Conservation (phyloP, 1,140 invertebrate species). For the Metaphire vulgaris region DNA sequence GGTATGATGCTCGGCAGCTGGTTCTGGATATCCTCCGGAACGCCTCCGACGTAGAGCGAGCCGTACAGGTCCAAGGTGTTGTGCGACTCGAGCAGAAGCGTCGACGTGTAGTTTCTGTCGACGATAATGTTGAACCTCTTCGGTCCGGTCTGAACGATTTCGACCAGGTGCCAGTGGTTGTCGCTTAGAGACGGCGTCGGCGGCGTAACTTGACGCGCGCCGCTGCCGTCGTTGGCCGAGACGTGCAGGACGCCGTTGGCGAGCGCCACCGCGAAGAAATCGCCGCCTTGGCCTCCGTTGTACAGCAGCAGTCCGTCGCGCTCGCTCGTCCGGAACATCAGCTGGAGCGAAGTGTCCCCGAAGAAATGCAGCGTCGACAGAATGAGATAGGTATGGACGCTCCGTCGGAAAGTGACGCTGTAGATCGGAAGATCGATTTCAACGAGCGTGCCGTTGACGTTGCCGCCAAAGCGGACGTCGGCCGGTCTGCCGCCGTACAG, state of each 20-base stretch:
- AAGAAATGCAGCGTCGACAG: conserved; percentile 33
- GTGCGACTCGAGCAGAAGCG: too few relatives aligned
- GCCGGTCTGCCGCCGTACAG: background rate
- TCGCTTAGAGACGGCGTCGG: conserved; percentile 65
- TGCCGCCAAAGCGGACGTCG: background rate
- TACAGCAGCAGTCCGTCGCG: conserved; percentile 78
- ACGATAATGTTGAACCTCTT: conserved; percentile 46
- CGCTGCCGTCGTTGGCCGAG: conserved; percentile 65
- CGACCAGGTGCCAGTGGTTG: conserved; percentile 87
- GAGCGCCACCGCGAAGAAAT: conserved; percentile 85
- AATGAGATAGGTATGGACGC: conserved; percentile 32
- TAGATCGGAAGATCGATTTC: conserved; percentile 29
- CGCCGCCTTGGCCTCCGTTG: conserved; percentile 68
- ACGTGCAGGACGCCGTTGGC: conserved; percentile 68
- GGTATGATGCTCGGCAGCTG: background rate
- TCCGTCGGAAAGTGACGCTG: conserved; percentile 37
- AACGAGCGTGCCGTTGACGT: background rate
- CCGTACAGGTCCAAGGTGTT: conserved; percentile 74
- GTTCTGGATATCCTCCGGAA: conserved; percentile 57
- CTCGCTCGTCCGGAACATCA: conserved; percentile 54
- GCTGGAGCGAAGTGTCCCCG: conserved; percentile 36
- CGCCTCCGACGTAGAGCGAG: conserved; percentile 80
- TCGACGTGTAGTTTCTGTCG: conserved; percentile 3
- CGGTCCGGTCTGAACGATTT: conserved; percentile 74
- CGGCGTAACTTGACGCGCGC: conserved; percentile 1